Conservation (phyloP, 2,113 vertebrate genomes). For the Fregetta grallaria region DNA sequence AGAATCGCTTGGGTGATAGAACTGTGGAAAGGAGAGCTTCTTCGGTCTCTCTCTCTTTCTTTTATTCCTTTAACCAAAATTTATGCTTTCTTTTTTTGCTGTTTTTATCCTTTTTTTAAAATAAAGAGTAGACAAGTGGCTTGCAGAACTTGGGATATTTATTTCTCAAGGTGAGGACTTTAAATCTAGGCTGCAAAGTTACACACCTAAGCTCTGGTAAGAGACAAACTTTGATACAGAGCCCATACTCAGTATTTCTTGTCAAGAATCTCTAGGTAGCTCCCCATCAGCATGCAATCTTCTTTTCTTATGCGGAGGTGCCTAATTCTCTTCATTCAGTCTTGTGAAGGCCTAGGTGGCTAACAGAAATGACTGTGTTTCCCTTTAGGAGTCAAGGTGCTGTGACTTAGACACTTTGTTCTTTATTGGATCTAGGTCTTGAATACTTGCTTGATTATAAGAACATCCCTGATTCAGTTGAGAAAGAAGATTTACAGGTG, state of each 20-base stretch:
- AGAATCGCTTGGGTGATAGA: background rate
- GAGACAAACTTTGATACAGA: background rate
- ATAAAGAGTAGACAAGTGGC: background rate
- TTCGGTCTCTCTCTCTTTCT: background rate
- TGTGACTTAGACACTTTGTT: background rate
- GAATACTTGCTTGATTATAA: background rate
- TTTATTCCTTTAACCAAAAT: background rate
- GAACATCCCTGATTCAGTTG: background rate
- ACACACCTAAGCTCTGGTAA: background rate
- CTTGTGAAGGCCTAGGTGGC: background rate
- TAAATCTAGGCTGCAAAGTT: background rate
- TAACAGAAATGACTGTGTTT: background rate
- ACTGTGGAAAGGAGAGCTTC: background rate
- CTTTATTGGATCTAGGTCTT: background rate
- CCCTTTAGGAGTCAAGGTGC: background rate
- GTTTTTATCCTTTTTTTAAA: background rate
- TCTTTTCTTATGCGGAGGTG: background rate
- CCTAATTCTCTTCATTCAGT: background rate
- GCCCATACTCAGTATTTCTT: background rate
- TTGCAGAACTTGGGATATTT: background rate
- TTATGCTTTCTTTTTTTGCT: background rate
- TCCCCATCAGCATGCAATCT: background rate
- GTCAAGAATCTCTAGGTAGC: background rate
- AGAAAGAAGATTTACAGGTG: background rate
- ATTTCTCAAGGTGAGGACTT: background rate